Evolutionary conservation across 2,797 vertebrate genomes (phyloP).

Genomic region (Macropus fuliginosus): DNA sequence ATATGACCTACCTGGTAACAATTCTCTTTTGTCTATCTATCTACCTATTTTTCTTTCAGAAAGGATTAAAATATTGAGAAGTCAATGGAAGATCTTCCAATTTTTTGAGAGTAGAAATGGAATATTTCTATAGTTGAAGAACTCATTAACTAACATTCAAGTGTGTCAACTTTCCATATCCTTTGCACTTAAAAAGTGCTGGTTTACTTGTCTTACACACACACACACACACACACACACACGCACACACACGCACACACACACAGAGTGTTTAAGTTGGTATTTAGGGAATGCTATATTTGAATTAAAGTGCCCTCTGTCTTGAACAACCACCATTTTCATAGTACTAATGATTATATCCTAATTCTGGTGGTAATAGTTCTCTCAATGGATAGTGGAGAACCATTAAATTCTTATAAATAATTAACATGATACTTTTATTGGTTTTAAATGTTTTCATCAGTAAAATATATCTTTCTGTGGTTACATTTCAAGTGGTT

Average conservation of each 20-base stretch:
- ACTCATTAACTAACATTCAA: no score
- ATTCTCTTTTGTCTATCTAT: no score
- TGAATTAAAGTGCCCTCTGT: not conserved
- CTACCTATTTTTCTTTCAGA: no score
- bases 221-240: not conserved
- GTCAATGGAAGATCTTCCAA: no score
- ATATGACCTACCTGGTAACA: no score
- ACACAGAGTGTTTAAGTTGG: not conserved
- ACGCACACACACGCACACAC: not conserved
- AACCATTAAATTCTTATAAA: not conserved
- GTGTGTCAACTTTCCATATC: not conserved
- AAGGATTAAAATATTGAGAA: no score
- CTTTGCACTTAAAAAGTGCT: not conserved
- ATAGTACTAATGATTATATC: not conserved
- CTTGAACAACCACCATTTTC: not conserved
- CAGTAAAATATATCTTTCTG: not conserved
- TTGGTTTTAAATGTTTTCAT: slow-evolving; percentile 8
- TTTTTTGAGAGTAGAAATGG: no score
- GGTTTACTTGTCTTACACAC: not conserved
- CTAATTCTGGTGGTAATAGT: slow-evolving; percentile 18
- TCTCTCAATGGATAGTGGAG: not conserved
- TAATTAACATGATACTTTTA: not conserved
- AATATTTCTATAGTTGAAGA: no score
- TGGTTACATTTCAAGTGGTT: not conserved
- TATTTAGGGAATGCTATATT: not conserved